Evolutionary conservation across 2,888 invertebrate species (phyloP).

Genomic region (Dynastes grantii): DNA sequence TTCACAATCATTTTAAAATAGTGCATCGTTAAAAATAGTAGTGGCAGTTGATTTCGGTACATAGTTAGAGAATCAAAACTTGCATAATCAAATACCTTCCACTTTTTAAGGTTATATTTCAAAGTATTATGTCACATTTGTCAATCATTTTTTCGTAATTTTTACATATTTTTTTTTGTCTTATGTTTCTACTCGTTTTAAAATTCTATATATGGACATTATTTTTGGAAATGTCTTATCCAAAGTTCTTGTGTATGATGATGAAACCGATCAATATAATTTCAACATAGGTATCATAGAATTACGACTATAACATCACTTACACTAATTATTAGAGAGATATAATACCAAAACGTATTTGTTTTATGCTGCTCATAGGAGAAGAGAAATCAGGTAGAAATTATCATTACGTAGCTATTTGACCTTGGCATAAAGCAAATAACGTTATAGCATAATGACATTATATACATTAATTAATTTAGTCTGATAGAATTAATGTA

Average conservation of each 20-base stretch:
- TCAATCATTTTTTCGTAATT: constrained; percentile 37
- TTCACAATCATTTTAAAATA: too few species aligned
- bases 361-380: constrained; percentile 58
- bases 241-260: constrained; percentile 44
- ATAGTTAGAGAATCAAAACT: too few species aligned
- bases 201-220: constrained; percentile 44
- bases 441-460: constrained; percentile 33
- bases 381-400: constrained; percentile 56
- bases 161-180: constrained; percentile 34
- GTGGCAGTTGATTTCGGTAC: too few species aligned
- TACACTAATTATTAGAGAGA: not conserved
- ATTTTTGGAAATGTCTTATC: constrained; percentile 49
- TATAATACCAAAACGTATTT: constrained; percentile 55
- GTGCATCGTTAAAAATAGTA: too few species aligned
- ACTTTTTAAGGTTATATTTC: constrained; percentile 41
- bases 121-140: constrained; percentile 38
- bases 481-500: constrained; percentile 11
- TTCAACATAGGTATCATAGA: constrained; percentile 34
- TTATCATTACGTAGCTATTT: constrained; percentile 13
- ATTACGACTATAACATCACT: not conserved
- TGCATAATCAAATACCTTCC: not conserved
- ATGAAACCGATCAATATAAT: constrained; percentile 32
- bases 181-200: constrained; percentile 14
- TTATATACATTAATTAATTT: too few species aligned
- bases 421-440: constrained; percentile 54